Conservation (phyloP, 2,113 vertebrate genomes). For the Erythrolamprus reginae region DNA sequence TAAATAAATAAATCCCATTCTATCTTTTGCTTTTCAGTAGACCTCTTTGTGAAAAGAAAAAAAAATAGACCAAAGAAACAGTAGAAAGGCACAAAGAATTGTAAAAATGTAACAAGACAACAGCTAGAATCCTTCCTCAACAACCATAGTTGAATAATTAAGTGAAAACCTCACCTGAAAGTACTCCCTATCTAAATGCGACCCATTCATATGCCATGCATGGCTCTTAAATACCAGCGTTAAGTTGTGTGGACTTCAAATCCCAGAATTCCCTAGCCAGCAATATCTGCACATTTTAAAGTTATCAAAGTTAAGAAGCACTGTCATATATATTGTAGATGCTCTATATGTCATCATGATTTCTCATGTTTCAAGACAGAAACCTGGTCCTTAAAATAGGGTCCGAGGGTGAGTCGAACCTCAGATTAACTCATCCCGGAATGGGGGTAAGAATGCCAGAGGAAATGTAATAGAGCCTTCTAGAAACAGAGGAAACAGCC, state of each 20-base stretch:
- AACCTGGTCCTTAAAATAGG: background rate
- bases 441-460: background rate
- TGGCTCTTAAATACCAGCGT: background rate
- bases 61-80: background rate
- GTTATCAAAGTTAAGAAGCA: background rate
- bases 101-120: background rate
- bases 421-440: conserved; percentile 7
- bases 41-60: background rate
- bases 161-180: background rate
- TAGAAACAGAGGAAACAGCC: background rate
- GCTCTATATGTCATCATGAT: background rate
- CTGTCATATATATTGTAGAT: background rate
- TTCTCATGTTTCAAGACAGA: background rate
- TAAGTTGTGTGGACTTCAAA: background rate
- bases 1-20: no score
- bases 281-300: background rate
- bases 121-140: background rate
- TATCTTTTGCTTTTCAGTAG: background rate
- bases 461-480: background rate
- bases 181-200: background rate
- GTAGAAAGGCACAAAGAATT: background rate
- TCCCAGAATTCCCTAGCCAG: background rate
- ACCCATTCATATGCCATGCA: background rate
- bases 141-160: background rate
- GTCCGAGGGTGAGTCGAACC: background rate